Evolutionary conservation across 2,888 invertebrate genomes (phyloP).

Genomic region (Tupiocoris notatus): DNA sequence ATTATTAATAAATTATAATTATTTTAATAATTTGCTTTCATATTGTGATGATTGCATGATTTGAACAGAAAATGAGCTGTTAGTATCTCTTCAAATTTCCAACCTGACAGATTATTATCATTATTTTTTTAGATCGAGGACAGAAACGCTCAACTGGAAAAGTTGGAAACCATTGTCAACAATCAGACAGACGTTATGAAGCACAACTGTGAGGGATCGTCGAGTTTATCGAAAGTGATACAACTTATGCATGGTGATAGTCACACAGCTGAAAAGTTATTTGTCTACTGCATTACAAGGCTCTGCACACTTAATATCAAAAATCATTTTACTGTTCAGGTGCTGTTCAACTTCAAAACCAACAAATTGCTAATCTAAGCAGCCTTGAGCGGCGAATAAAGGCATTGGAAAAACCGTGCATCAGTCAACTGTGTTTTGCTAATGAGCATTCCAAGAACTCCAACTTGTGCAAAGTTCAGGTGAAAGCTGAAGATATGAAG

Average conservation of each 20-base stretch:
- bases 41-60: no score
- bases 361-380: conserved; percentile 1
- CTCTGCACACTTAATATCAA: no score
- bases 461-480: neutral
- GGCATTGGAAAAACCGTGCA: neutral
- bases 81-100: neutral
- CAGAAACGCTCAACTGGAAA: conserved; percentile 3
- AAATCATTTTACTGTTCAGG: no score
- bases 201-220: conserved; percentile 15
- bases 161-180: conserved; percentile 12
- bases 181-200: neutral
- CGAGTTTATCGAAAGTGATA: neutral
- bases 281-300: no score
- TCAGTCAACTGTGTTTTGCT: neutral
- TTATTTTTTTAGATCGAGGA: neutral
- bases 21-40: no score
- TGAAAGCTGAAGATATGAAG: no score
- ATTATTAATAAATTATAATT: no score
- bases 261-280: no score
- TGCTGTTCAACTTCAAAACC: conserved; percentile 11
- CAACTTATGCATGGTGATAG: conserved; percentile 7
- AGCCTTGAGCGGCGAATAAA: neutral
- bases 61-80: no score
- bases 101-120: neutral
- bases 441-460: no score